Percentiles rank a stretch among this genome's conserved stretches.
phyloP scores from a whole-genome alignment of 2,797 vertebrate genomes.

The Steatocranus sp. region DNA sequence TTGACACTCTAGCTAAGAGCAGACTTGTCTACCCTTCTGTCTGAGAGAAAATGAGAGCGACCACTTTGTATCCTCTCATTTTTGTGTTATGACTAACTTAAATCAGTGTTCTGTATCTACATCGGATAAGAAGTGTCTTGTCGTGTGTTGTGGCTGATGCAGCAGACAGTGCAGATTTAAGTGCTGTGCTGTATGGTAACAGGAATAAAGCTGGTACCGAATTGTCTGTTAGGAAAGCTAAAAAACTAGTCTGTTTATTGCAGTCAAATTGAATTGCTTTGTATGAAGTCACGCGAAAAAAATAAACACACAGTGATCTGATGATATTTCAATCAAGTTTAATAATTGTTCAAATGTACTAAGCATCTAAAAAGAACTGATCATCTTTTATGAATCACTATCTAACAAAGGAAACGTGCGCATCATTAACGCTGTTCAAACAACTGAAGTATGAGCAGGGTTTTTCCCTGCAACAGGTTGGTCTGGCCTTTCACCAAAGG shows the following conservation, averaged over 20 bases:
- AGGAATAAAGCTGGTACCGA: not conserved
- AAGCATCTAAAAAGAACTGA: not conserved
- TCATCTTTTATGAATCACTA: not conserved
- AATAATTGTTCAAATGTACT: not conserved
- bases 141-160: conserved; percentile 6
- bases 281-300: not conserved
- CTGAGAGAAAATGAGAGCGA: not conserved
- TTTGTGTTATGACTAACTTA: not conserved
- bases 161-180: not conserved
- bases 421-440: not conserved
- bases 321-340: not conserved
- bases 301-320: not conserved
- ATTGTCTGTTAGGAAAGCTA: not conserved
- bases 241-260: not conserved
- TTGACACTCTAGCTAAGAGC: not conserved
- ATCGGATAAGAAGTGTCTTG: not conserved
- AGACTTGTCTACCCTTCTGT: not conserved
- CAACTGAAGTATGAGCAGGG: not conserved
- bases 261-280: not conserved
- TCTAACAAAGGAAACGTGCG: not conserved
- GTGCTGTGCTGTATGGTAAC: not conserved
- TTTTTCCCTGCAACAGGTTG: not conserved
- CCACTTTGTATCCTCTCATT: not conserved
- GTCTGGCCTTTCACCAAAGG: not conserved
- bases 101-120: not conserved